Percentiles rank a stretch among this genome's conserved stretches.
Evolutionary conservation across 2,888 invertebrate species (phyloP).

Genomic region (Drosophila stalkeri): DNA sequence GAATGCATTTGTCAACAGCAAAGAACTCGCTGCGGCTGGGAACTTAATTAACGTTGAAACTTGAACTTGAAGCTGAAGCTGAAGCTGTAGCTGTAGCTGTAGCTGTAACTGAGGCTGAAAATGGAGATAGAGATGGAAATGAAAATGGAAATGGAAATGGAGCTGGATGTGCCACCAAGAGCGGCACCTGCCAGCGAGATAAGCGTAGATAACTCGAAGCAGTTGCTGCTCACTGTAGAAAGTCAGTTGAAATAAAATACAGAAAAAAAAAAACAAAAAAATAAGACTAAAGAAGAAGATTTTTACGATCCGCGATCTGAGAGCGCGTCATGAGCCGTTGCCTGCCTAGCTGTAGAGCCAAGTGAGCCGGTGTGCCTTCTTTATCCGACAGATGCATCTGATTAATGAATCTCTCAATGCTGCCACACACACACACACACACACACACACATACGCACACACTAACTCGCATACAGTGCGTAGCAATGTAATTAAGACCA

Average conservation of each 20-base stretch:
- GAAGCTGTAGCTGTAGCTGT: background rate
- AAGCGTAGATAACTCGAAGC: constrained; percentile 21
- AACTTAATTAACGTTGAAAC: constrained; percentile 27
- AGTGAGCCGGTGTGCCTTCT: constrained; percentile 45
- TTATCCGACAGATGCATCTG: constrained; percentile 82
- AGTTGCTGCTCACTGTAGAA: constrained; percentile 28
- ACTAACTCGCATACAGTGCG: constrained; percentile 51
- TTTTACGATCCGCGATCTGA: constrained; percentile 58
- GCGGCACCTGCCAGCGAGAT: constrained; percentile 32
- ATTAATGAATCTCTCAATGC: constrained; percentile 75
- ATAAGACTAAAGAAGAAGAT: constrained; percentile 12
- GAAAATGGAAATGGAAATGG: constrained; percentile 1
- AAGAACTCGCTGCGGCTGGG: background rate
- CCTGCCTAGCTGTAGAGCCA: constrained; percentile 35
- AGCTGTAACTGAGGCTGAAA: background rate
- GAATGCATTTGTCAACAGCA: constrained; percentile 13
- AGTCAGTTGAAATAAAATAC: constrained; percentile 19
- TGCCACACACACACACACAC: constrained; percentile 39
- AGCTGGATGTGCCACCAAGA: constrained; percentile 1
- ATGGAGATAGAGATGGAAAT: background rate
- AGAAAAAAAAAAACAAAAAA: background rate
- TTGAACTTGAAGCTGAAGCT: constrained; percentile 9
- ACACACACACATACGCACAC: constrained; percentile 1
- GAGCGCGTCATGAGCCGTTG: constrained; percentile 67
- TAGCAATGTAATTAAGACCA: constrained; percentile 75